These are phyloP conservation scores for Neelides sp. DNA, from an alignment of 1,140 invertebrate species.

Conservation along the genomic window DNA sequence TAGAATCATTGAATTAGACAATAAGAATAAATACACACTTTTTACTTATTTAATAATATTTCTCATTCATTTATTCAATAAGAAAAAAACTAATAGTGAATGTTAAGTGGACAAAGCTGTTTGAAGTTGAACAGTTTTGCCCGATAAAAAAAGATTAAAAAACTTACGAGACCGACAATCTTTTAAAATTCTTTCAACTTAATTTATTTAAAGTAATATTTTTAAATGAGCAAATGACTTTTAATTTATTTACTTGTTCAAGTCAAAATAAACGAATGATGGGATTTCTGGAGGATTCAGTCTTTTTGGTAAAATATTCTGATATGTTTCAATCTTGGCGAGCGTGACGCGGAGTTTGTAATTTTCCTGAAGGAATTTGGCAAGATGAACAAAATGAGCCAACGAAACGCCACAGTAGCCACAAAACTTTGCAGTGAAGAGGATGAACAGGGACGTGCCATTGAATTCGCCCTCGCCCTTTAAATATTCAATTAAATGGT, in stretches of 20 bases:
- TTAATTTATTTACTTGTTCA: neutral
- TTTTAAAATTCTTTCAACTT: no score
- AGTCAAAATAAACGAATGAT: slow-evolving; percentile 23
- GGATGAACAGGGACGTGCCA: slow-evolving; percentile 11
- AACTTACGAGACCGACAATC: no score
- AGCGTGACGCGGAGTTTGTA: slow-evolving; percentile 11
- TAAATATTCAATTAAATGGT: slow-evolving; percentile 9
- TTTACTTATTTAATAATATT: no score
- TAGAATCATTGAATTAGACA: no score
- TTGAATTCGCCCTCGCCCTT: neutral
- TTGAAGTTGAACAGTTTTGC: no score
- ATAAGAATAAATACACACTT: no score
- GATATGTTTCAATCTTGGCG: slow-evolving; percentile 23
- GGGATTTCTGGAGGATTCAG: slow-evolving; percentile 21
- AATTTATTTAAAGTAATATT: no score
- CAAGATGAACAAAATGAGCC: slow-evolving; percentile 19
- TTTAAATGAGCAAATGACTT: neutral
- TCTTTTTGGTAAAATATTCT: slow-evolving; percentile 20
- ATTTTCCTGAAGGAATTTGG: slow-evolving; percentile 13
- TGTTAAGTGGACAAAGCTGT: no score
- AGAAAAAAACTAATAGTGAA: no score
- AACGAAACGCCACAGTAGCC: slow-evolving; percentile 25
- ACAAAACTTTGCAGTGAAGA: slow-evolving; percentile 28
- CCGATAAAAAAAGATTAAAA: no score
- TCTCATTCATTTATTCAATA: no score